phyloP scores from a whole-genome alignment of 2,888 invertebrate genomes.

The Timandra comae region DNA sequence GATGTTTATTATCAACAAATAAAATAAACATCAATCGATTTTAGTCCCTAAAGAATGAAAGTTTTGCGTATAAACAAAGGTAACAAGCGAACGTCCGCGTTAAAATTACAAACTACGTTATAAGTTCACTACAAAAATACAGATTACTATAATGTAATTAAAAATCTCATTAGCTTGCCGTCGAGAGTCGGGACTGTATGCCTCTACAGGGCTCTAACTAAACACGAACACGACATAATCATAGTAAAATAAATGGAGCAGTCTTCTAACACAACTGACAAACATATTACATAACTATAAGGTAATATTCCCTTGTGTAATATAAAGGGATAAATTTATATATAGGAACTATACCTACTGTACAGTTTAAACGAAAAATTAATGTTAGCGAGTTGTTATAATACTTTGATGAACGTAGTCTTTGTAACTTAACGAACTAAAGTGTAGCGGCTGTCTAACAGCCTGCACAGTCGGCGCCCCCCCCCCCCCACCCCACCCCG shows the following conservation, averaged over 20 bases:
- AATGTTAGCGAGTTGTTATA: no score
- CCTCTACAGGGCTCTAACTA: constrained; percentile 56
- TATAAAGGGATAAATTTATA: no score
- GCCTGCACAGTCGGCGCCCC: constrained; percentile 22
- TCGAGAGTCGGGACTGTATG: constrained; percentile 65
- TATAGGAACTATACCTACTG: no score
- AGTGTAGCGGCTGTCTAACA: constrained; percentile 47
- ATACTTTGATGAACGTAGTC: constrained; percentile 4
- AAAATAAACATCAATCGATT: no score
- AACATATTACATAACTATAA: no score
- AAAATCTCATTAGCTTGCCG: constrained; percentile 68
- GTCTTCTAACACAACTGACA: no score
- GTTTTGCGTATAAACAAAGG: no score
- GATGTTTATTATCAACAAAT: no score
- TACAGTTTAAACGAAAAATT: no score
- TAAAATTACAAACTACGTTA: constrained; percentile 34
- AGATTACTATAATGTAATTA: constrained; percentile 55
- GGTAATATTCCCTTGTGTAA: no score
- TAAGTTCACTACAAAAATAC: constrained; percentile 65
- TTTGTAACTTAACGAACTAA: constrained; percentile 29
- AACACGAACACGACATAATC: constrained; percentile 1
- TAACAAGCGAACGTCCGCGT: constrained; percentile 4
- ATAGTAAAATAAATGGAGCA: neutral
- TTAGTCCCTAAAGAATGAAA: no score
- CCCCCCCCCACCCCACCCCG: no score